phyloP scores from a whole-genome alignment of 1,140 invertebrate genomes.

The Dendrolimus punctatus region DNA sequence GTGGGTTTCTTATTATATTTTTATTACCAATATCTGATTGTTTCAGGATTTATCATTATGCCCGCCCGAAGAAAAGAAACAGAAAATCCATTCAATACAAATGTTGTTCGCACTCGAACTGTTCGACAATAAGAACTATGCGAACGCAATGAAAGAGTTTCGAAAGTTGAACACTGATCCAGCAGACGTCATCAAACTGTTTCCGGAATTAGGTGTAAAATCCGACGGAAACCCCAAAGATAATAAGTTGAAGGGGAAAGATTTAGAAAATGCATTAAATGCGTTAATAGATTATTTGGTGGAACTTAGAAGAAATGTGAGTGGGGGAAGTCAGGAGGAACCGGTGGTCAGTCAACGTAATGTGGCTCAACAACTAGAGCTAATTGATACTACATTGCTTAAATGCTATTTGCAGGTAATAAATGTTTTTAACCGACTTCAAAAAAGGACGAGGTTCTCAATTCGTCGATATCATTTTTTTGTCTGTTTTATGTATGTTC shows the following conservation, averaged over 20 bases:
- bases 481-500: too few relatives aligned
- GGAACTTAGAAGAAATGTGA: conserved; percentile 77
- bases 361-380: conserved; percentile 83
- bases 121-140: conserved; percentile 90
- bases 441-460: too few relatives aligned
- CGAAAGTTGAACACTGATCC: conserved; percentile 91
- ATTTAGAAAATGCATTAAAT: conserved; percentile 90
- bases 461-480: too few relatives aligned
- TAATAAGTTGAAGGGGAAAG: conserved; percentile 80
- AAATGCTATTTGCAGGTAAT: conserved; percentile 95
- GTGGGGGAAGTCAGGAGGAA: conserved; percentile 48
- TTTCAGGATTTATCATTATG: conserved; percentile 89
- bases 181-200: conserved; percentile 94
- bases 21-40: conserved; percentile 15
- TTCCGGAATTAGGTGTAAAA: conserved; percentile 89
- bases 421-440: neutral
- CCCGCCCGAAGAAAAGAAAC: conserved; percentile 83
- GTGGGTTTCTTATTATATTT: too few relatives aligned
- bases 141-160: conserved; percentile 93
- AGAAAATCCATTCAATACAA: conserved; percentile 90
- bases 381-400: conserved; percentile 96
- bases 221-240: conserved; percentile 56
- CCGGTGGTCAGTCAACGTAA: conserved; percentile 57
- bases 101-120: conserved; percentile 92
- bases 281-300: conserved; percentile 93